Percentiles rank a stretch among this genome's conserved stretches.
These are phyloP conservation scores for Axis porcinus DNA, from an alignment of 2,113 vertebrate genomes.

Conservation along the genomic window DNA sequence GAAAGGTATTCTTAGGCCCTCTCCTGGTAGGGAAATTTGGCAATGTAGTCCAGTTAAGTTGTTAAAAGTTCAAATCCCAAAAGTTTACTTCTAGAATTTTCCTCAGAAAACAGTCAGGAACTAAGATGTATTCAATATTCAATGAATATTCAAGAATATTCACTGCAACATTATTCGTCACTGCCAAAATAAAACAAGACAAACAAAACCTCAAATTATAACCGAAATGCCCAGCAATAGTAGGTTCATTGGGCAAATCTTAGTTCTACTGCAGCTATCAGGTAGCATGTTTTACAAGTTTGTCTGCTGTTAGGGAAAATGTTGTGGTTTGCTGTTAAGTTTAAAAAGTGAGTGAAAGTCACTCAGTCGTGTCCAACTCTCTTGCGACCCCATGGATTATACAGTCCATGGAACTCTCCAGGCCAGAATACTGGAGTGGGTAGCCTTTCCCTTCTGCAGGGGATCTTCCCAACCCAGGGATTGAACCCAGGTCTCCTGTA, in stretches of 20 bases:
- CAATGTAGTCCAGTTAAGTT: not conserved
- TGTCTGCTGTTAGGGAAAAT: not conserved
- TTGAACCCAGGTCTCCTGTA: not conserved
- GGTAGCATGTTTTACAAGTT: not conserved
- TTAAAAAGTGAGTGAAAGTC: not conserved
- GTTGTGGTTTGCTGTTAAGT: not conserved
- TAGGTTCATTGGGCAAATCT: not conserved
- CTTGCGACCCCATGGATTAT: not conserved
- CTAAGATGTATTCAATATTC: not conserved
- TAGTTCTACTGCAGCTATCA: not conserved
- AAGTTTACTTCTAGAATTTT: not conserved
- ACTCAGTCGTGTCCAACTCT: not conserved
- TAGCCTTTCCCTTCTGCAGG: not conserved
- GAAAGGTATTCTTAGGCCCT: not conserved
- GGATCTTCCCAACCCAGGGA: not conserved
- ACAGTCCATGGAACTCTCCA: not conserved
- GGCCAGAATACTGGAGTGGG: not conserved
- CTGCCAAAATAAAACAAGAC: not conserved
- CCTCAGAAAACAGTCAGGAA: not conserved
- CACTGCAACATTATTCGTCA: not conserved
- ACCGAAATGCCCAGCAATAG: not conserved
- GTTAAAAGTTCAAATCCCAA: not conserved
- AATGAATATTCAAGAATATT: not conserved
- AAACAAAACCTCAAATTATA: not conserved
- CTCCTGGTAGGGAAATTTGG: not conserved